These are phyloP conservation scores for Caenorhabditis briggsae DNA, from an alignment of 1,140 invertebrate genomes.

Conservation along the genomic window DNA sequence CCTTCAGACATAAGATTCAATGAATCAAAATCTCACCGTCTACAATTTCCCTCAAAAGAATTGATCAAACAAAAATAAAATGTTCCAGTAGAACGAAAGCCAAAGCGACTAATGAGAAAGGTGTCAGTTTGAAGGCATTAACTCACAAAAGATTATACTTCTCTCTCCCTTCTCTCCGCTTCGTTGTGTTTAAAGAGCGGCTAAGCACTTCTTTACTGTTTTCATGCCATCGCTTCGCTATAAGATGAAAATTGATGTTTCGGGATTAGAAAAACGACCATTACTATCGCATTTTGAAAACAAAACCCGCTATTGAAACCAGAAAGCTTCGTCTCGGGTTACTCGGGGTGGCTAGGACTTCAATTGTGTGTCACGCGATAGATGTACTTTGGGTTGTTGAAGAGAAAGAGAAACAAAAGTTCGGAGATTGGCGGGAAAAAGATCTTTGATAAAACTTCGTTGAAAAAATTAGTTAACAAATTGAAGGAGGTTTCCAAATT, in stretches of 20 bases:
- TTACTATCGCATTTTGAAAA: not conserved
- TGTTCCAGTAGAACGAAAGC: not conserved
- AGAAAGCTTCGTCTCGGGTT: not conserved
- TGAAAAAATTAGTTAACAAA: too few relatives aligned
- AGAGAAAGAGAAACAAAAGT: too few relatives aligned
- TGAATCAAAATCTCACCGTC: too few relatives aligned
- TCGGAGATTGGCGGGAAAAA: too few relatives aligned
- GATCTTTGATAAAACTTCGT: too few relatives aligned
- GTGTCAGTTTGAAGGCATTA: conserved; percentile 15
- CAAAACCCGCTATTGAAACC: not conserved
- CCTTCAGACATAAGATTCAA: not conserved
- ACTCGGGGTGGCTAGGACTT: not conserved
- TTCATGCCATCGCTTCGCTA: not conserved
- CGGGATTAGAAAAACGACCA: conserved; percentile 14
- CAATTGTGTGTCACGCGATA: not conserved
- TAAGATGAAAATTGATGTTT: conserved; percentile 21
- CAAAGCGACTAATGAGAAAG: conserved; percentile 27
- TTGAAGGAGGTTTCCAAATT: too few relatives aligned
- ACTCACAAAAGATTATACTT: conserved; percentile 49
- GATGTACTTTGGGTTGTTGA: not conserved
- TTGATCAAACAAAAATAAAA: not conserved
- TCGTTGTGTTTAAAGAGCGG: conserved; percentile 28
- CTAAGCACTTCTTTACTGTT: conserved; percentile 45
- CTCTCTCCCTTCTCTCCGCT: not conserved
- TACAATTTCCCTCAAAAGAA: too few relatives aligned